These are phyloP conservation scores for Tragelaphus imberbis DNA, from an alignment of 2,113 vertebrate genomes.

Conservation along the genomic window DNA sequence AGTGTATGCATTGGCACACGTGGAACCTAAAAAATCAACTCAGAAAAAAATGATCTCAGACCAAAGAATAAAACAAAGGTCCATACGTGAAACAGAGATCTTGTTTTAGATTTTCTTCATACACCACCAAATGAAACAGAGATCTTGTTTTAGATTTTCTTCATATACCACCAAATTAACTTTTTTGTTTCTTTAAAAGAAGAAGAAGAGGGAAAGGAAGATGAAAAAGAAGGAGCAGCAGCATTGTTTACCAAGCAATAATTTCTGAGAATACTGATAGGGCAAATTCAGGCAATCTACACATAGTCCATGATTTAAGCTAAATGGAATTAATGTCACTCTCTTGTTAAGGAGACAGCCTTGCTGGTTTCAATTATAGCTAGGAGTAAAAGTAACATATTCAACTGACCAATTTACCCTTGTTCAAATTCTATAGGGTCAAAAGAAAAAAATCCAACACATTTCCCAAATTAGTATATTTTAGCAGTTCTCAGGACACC, in stretches of 20 bases:
- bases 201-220: neutral
- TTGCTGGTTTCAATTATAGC: neutral
- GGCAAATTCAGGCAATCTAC: neutral
- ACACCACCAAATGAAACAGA: neutral
- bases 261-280: constrained; percentile 15
- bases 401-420: constrained; percentile 1
- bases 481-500: neutral
- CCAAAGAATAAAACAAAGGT: constrained; percentile 11
- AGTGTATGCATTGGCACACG: constrained; percentile 98
- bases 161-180: neutral
- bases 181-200: constrained; percentile 5
- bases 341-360: neutral
- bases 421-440: constrained; percentile 14
- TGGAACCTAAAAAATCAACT: constrained; percentile 88
- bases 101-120: constrained; percentile 14
- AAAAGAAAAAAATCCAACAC: neutral
- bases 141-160: neutral
- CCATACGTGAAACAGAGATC: neutral
- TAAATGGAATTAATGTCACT: constrained; percentile 8
- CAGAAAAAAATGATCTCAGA: constrained; percentile 72
- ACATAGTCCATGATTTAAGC: constrained; percentile 5
- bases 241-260: neutral
- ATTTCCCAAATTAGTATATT: constrained; percentile 2
- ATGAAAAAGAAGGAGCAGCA: neutral
- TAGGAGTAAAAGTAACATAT: neutral